Conservation (phyloP, 1,140 invertebrate species). For the Eupeodes corollae region DNA sequence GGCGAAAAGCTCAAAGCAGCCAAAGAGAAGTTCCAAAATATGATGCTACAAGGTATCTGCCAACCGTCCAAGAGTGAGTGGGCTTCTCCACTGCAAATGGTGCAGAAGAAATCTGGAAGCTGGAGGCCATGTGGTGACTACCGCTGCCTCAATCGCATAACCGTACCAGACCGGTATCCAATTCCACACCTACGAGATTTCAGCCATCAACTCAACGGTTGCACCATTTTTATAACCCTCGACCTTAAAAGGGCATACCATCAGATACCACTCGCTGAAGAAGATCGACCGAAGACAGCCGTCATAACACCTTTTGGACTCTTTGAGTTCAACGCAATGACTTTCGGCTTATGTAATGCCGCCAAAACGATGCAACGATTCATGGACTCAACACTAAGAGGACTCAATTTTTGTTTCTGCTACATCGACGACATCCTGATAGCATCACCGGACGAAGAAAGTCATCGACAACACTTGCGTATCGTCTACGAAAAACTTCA, state of each 20-base stretch:
- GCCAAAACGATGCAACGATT: constrained; percentile 40
- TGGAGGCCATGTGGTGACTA: constrained; percentile 39
- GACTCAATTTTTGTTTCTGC: constrained; percentile 25
- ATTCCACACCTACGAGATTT: constrained; percentile 25
- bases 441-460: constrained; percentile 18
- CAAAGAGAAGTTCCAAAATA: constrained; percentile 19
- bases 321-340: constrained; percentile 34
- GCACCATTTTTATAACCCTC: constrained; percentile 35
- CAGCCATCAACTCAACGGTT: constrained; percentile 21
- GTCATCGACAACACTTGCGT: constrained; percentile 21
- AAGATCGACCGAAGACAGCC: constrained; percentile 32
- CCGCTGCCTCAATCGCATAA: constrained; percentile 34
- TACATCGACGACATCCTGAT: constrained; percentile 43
- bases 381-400: constrained; percentile 37
- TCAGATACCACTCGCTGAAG: constrained; percentile 31
- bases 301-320: constrained; percentile 31
- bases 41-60: constrained; percentile 27
- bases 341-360: constrained; percentile 31
- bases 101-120: constrained; percentile 29
- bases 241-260: constrained; percentile 34
- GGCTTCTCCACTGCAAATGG: constrained; percentile 38
- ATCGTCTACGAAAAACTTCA: constrained; percentile 12
- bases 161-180: constrained; percentile 20
- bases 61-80: constrained; percentile 34
- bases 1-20: constrained; percentile 21